phyloP scores from a whole-genome alignment of 2,113 vertebrate species.

The Xenotilapia leptura region DNA sequence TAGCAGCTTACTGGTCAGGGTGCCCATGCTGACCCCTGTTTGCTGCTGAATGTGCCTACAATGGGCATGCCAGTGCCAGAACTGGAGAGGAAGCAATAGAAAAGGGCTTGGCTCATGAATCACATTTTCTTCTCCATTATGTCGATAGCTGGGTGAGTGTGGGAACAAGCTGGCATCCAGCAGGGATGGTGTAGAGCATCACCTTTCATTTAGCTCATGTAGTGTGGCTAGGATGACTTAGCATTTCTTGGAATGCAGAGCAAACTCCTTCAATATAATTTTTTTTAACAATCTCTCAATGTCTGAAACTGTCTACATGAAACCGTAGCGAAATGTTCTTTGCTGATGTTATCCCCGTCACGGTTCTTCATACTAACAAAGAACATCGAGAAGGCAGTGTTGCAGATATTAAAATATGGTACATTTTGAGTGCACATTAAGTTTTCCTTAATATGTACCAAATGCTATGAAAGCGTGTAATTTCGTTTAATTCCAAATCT shows the following conservation, averaged over 20 bases:
- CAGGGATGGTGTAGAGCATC: background rate
- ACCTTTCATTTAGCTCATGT: background rate
- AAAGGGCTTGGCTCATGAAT: background rate
- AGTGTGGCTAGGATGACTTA: background rate
- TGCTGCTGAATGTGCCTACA: background rate
- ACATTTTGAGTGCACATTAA: background rate
- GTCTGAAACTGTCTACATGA: background rate
- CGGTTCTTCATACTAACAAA: background rate
- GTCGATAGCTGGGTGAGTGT: background rate
- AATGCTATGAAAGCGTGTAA: background rate
- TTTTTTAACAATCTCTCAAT: background rate
- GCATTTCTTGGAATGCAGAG: background rate
- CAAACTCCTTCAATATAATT: background rate
- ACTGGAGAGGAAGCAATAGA: background rate
- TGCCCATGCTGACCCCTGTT: background rate
- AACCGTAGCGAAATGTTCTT: background rate
- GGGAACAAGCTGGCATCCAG: background rate
- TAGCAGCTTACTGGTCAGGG: background rate
- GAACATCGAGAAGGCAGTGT: background rate
- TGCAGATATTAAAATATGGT: background rate
- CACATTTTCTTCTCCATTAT: background rate
- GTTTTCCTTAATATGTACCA: background rate
- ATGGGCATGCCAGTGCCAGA: background rate
- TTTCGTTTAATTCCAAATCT: background rate
- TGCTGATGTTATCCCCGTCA: background rate